phyloP scores from a whole-genome alignment of 2,113 vertebrate genomes.

The Dicaeum eximium region DNA sequence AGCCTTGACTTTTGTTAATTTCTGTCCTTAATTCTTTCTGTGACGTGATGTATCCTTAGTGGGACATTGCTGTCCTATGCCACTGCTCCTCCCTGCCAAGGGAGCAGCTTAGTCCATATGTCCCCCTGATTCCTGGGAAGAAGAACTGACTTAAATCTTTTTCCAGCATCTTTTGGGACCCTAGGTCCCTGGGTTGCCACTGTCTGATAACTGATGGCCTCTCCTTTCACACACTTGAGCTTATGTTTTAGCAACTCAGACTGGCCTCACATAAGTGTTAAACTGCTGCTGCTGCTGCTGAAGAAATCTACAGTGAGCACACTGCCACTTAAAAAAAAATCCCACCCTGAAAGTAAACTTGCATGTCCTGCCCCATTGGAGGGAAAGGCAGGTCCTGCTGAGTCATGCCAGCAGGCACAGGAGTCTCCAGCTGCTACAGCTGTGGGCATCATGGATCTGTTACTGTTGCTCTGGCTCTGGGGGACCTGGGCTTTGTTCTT shows the following conservation, averaged over 20 bases:
- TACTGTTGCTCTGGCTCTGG: background rate
- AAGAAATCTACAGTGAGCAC: background rate
- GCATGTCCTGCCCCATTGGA: background rate
- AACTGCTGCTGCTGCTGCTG: background rate
- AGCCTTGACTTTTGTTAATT: background rate
- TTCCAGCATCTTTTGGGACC: background rate
- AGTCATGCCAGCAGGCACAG: background rate
- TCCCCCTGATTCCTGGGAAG: background rate
- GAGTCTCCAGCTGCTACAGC: background rate
- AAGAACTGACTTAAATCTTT: background rate
- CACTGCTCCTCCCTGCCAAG: background rate
- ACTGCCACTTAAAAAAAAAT: background rate
- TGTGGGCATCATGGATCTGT: background rate
- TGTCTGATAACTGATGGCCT: background rate
- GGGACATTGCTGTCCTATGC: background rate
- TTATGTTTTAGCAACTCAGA: background rate
- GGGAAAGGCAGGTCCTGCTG: constrained; percentile 28
- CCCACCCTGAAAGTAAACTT: constrained; percentile 51
- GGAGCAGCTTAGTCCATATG: background rate
- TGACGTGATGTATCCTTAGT: background rate
- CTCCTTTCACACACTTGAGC: background rate
- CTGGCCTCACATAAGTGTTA: background rate
- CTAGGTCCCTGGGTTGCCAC: background rate
- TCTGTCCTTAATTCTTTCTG: background rate
- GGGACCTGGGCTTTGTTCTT: background rate